A percentile compares a stretch with the other conserved stretches of the same genome.
Conservation (phyloP, 2,888 invertebrate genomes). For the Junonia oenone region DNA sequence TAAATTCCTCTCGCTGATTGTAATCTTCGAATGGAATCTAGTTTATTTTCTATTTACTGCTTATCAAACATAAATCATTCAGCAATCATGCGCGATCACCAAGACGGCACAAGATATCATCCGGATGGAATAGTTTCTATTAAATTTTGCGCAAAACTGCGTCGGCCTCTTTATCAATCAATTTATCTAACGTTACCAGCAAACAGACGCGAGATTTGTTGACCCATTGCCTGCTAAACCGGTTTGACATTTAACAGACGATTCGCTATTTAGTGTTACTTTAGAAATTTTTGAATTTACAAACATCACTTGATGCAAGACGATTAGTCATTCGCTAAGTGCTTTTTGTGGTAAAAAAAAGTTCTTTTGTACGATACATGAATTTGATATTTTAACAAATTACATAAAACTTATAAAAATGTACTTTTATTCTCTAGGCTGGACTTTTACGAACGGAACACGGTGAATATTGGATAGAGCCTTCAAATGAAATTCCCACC, state of each 20-base stretch:
- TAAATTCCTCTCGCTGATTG: constrained; percentile 16
- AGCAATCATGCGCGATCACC: constrained; percentile 45
- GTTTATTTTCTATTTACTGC: constrained; percentile 25
- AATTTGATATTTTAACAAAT: no score
- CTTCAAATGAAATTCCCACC: constrained; percentile 75
- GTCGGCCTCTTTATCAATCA: constrained; percentile 67
- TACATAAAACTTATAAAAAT: no score
- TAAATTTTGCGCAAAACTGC: constrained; percentile 61
- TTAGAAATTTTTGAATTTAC: constrained; percentile 31
- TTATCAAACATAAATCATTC: constrained; percentile 48
- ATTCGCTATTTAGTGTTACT: constrained; percentile 46
- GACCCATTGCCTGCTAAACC: constrained; percentile 54
- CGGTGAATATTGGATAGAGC: constrained; percentile 86
- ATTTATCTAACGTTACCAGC: constrained; percentile 64
- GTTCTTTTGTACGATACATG: no score
- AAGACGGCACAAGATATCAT: constrained; percentile 51
- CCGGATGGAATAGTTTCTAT: constrained; percentile 59
- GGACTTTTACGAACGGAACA: constrained; percentile 83
- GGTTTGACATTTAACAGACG: constrained; percentile 56
- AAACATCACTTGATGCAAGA: constrained; percentile 11
- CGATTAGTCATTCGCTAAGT: neutral
- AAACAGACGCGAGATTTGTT: constrained; percentile 56
- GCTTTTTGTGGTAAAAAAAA: no score
- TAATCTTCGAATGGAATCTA: constrained; percentile 19
- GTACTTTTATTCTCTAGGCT: constrained; percentile 81